Evolutionary conservation across 2,113 vertebrate genomes (phyloP).

Genomic region (Gallinago media): DNA sequence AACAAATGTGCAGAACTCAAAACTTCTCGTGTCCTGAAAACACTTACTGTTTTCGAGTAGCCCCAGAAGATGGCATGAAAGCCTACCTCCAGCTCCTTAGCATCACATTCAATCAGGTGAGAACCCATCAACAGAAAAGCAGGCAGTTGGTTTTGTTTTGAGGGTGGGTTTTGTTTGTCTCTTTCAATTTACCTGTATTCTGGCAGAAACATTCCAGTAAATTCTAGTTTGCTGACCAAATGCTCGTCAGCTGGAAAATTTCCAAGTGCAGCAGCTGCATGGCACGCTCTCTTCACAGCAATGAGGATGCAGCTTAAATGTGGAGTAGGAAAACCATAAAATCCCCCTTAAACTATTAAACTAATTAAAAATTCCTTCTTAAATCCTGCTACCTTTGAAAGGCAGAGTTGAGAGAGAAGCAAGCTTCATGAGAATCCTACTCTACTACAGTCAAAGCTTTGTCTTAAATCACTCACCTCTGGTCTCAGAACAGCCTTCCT

Average conservation of each 20-base stretch:
- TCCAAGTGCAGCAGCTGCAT: slow-evolving; percentile 56
- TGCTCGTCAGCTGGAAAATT: slow-evolving; percentile 27
- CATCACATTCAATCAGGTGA: not conserved
- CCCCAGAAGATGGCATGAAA: not conserved
- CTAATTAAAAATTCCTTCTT: not conserved
- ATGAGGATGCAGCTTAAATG: not conserved
- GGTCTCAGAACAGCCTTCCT: slow-evolving; percentile 85
- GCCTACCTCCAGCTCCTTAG: not conserved
- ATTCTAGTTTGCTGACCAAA: slow-evolving; percentile 63
- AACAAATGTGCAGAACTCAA: not conserved
- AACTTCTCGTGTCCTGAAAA: not conserved
- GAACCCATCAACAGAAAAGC: not conserved
- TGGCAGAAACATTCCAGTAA: slow-evolving; percentile 49
- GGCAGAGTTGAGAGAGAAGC: not conserved
- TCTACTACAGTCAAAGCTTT: not conserved
- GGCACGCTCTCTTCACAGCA: slow-evolving; percentile 19
- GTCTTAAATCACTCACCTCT: slow-evolving; percentile 83
- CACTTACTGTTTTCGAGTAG: not conserved
- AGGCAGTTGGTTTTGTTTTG: not conserved
- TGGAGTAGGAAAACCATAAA: not conserved
- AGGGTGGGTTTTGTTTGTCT: not conserved
- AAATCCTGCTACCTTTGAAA: not conserved
- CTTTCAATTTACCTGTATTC: slow-evolving; percentile 43
- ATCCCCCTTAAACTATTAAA: not conserved
- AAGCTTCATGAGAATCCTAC: not conserved